phyloP scores from a whole-genome alignment of 2,113 vertebrate genomes.

The Gasterosteus aculeatus region DNA sequence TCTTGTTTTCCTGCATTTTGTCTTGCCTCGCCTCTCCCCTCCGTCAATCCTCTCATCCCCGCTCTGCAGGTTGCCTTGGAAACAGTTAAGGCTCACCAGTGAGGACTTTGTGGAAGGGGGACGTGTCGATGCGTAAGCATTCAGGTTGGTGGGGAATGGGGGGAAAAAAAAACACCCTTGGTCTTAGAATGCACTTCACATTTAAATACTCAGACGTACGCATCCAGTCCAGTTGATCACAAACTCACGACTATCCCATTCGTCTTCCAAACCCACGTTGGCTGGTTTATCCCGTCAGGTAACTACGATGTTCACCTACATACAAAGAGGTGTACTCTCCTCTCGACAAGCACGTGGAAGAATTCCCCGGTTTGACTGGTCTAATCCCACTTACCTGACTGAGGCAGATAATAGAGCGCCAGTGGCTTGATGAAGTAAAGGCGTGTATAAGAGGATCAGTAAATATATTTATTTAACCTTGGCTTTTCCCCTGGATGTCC shows the following conservation, averaged over 20 bases:
- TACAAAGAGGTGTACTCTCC: background rate
- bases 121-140: slow-evolving; percentile 54
- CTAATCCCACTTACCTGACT: slow-evolving; percentile 33
- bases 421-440: slow-evolving; percentile 37
- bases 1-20: slow-evolving; percentile 44
- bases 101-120: slow-evolving; percentile 49
- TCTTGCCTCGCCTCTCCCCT: slow-evolving; percentile 45
- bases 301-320: background rate
- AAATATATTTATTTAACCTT: slow-evolving; percentile 57
- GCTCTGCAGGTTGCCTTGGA: slow-evolving; percentile 79
- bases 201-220: background rate
- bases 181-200: slow-evolving; percentile 17
- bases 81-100: slow-evolving; percentile 77
- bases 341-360: background rate
- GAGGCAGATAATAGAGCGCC: slow-evolving; percentile 21
- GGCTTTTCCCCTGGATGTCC: slow-evolving; percentile 1
- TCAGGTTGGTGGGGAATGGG: slow-evolving; percentile 39
- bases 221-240: background rate
- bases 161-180: slow-evolving; percentile 29
- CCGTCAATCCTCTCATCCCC: slow-evolving; percentile 38
- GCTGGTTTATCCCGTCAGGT: background rate
- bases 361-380: background rate
- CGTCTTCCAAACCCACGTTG: background rate
- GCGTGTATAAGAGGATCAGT: slow-evolving; percentile 37
- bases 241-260: background rate